Conservation (phyloP, 1,140 invertebrate genomes). For the Venturia canescens region DNA sequence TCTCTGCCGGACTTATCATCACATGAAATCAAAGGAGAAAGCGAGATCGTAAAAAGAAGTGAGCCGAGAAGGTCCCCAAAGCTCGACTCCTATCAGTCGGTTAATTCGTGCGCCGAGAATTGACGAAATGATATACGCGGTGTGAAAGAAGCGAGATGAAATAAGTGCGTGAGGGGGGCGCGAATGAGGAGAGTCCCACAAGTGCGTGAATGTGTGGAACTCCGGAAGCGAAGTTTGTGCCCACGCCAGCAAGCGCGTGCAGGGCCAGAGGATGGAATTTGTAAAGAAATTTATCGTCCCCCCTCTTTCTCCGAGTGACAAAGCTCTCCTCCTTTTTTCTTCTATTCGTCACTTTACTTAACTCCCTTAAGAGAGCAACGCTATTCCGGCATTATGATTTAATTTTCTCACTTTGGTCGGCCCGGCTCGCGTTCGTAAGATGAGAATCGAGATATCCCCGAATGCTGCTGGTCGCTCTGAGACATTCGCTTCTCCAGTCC, state of each 20-base stretch:
- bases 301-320: neutral
- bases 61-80: neutral
- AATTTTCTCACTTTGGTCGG: conserved; percentile 30
- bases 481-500: neutral
- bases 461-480: neutral
- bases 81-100: neutral
- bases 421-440: conserved; percentile 4
- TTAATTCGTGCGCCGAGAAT: neutral
- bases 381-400: conserved; percentile 30
- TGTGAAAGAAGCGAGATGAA: conserved; percentile 26
- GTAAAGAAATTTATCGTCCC: conserved; percentile 25
- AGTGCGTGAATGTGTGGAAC: conserved; percentile 5
- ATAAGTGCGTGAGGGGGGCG: neutral
- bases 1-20: neutral
- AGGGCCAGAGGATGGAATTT: conserved; percentile 21
- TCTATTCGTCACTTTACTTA: conserved; percentile 24
- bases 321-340: neutral
- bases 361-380: conserved; percentile 12
- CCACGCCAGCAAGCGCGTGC: neutral
- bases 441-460: conserved; percentile 18
- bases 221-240: neutral
- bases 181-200: neutral
- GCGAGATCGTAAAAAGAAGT: neutral
- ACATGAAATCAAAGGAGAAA: neutral
- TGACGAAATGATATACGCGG: neutral